phyloP scores from a whole-genome alignment of 2,888 invertebrate species.

The Agapetus fuscipes region DNA sequence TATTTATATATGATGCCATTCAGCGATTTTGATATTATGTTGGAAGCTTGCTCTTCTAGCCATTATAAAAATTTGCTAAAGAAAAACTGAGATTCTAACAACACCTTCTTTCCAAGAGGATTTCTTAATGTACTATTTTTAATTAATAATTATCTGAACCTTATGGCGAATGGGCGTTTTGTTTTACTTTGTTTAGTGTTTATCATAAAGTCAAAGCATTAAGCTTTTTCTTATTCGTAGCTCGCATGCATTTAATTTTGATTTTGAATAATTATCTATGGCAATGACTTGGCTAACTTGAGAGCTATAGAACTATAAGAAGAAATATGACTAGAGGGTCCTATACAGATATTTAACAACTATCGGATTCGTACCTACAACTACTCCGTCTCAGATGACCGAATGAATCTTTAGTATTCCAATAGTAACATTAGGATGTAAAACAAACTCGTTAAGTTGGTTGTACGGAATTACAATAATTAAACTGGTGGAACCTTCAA shows the following conservation, averaged over 20 bases:
- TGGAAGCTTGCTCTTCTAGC: too few relatives aligned
- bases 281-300: slow-evolving; percentile 20
- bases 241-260: slow-evolving; percentile 18
- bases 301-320: slow-evolving; percentile 17
- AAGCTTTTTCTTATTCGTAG: slow-evolving; percentile 22
- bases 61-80: too few relatives aligned
- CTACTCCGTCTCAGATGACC: slow-evolving; percentile 17
- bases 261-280: slow-evolving; percentile 20
- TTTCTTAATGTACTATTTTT: slow-evolving; percentile 10
- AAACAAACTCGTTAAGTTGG: not conserved
- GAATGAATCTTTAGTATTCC: slow-evolving; percentile 6
- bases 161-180: slow-evolving; percentile 19
- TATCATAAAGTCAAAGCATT: slow-evolving; percentile 23
- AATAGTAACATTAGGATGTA: not conserved
- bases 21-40: too few relatives aligned
- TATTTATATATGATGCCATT: too few relatives aligned
- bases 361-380: slow-evolving; percentile 18
- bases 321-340: slow-evolving; percentile 19
- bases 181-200: slow-evolving; percentile 19
- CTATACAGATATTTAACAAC: slow-evolving; percentile 20
- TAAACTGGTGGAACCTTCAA: slow-evolving; percentile 11
- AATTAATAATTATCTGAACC: slow-evolving; percentile 17
- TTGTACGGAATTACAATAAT: too few relatives aligned
- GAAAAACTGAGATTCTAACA: too few relatives aligned
- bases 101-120: slow-evolving; percentile 9